Evolutionary conservation across 2,888 invertebrate genomes (phyloP).

Genomic region (Schrankia costaestrigalis): DNA sequence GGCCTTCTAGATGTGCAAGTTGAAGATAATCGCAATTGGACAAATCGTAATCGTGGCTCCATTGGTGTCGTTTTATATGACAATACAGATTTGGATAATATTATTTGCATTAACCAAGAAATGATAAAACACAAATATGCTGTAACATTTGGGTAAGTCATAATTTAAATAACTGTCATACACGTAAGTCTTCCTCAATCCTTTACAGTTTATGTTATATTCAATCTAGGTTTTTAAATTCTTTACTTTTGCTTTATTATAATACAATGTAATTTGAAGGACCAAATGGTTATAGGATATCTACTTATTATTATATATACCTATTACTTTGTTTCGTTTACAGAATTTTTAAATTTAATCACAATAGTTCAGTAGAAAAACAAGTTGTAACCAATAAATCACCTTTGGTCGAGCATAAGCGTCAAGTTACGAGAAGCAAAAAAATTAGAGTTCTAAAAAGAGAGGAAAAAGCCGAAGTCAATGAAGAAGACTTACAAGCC

Average conservation of each 20-base stretch:
- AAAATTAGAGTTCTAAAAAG: constrained; percentile 43
- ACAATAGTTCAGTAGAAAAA: constrained; percentile 43
- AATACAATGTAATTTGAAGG: no score
- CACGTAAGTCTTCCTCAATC: no score
- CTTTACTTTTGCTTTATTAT: no score
- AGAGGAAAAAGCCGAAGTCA: constrained; percentile 17
- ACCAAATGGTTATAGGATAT: no score
- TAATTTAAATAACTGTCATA: no score
- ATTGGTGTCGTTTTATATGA: constrained; percentile 59
- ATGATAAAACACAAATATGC: constrained; percentile 68
- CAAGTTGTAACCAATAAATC: constrained; percentile 49
- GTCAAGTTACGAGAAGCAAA: constrained; percentile 26
- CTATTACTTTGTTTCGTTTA: neutral
- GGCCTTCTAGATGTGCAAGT: constrained; percentile 50
- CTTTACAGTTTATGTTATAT: no score
- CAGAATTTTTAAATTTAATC: constrained; percentile 60
- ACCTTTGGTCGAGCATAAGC: constrained; percentile 31
- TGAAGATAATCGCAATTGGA: constrained; percentile 44
- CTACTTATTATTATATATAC: neutral
- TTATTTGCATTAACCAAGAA: constrained; percentile 57
- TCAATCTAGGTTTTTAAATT: no score
- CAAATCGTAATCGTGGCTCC: constrained; percentile 35
- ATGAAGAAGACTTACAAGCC: constrained; percentile 50
- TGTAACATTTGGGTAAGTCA: constrained; percentile 60
- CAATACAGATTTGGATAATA: constrained; percentile 41